Percentiles rank a stretch among this genome's conserved stretches.
Conservation (phyloP, 2,797 vertebrate genomes). For the Sternarchorhynchus goeldii region DNA sequence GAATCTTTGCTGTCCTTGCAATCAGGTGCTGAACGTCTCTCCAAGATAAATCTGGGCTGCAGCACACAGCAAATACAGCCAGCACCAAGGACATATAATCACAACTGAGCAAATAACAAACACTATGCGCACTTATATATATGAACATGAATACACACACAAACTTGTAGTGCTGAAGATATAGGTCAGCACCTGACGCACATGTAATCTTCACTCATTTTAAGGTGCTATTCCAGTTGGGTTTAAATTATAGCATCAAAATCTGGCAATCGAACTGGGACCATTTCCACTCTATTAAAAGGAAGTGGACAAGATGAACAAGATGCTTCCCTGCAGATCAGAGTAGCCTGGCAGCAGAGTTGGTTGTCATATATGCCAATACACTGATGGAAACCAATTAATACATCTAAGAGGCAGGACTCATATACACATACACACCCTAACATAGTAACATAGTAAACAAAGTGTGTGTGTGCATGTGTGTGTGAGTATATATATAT, state of each 20-base stretch:
- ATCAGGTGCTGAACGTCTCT: slow-evolving; percentile 79
- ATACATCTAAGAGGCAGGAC: slow-evolving; percentile 78
- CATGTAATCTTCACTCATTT: slow-evolving; percentile 41
- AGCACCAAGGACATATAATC: not conserved
- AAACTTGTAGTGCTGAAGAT: not conserved
- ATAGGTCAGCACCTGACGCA: not conserved
- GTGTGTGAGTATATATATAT: too few species aligned
- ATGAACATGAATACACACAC: not conserved
- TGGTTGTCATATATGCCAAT: slow-evolving; percentile 81
- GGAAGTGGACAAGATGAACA: slow-evolving; percentile 67
- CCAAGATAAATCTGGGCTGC: slow-evolving; percentile 78
- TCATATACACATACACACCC: slow-evolving; percentile 62
- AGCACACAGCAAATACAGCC: not conserved
- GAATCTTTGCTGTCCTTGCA: slow-evolving; percentile 76
- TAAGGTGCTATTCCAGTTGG: slow-evolving; percentile 53
- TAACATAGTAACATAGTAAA: too few species aligned
- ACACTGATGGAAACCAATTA: slow-evolving; percentile 84
- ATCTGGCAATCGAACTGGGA: slow-evolving; percentile 70
- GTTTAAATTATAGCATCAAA: slow-evolving; percentile 71
- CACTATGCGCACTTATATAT: not conserved
- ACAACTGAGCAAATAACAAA: not conserved
- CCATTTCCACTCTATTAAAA: slow-evolving; percentile 73
- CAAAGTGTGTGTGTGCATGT: too few species aligned
- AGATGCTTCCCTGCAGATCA: slow-evolving; percentile 70
- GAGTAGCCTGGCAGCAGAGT: slow-evolving; percentile 77